A percentile compares a stretch with the other conserved stretches of the same genome.
Evolutionary conservation across 2,888 invertebrate genomes (phyloP).

Genomic region (Taphrorychus bicolor): DNA sequence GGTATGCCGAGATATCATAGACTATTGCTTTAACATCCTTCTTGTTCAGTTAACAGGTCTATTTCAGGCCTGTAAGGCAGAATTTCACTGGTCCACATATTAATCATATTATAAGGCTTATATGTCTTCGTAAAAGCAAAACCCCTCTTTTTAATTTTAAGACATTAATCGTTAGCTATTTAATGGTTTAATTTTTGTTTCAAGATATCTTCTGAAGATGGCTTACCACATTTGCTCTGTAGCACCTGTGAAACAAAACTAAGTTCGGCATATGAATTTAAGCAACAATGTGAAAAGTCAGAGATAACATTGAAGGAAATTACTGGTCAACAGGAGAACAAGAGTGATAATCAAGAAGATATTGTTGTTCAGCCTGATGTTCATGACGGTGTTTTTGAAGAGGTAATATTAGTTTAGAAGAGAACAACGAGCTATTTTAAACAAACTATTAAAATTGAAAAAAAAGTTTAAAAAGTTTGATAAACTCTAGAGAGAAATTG

Average conservation of each 20-base stretch:
- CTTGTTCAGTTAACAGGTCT: no score
- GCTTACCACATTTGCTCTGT: conserved; percentile 56
- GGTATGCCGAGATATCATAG: no score
- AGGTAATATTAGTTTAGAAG: conserved; percentile 28
- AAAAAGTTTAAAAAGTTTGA: no score
- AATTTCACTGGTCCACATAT: no score
- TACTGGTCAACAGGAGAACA: conserved; percentile 38
- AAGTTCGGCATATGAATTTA: conserved; percentile 56
- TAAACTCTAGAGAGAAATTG: neutral
- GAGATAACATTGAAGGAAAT: conserved; percentile 54
- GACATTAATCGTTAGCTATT: neutral
- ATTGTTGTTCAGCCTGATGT: conserved; percentile 51
- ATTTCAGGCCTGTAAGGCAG: no score
- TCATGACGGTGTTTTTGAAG: conserved; percentile 43
- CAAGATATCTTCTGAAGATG: conserved; percentile 49
- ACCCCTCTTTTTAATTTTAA: no score
- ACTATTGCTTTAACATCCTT: no score
- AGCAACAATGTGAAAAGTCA: conserved; percentile 58
- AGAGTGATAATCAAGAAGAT: conserved; percentile 45
- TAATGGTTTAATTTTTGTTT: neutral
- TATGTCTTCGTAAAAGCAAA: no score
- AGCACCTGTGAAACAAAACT: conserved; percentile 56
- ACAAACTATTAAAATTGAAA: no score
- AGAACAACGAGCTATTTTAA: no score
- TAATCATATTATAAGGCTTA: no score